phyloP scores from a whole-genome alignment of 2,888 invertebrate genomes.

The Tenthredo scrophulariae region DNA sequence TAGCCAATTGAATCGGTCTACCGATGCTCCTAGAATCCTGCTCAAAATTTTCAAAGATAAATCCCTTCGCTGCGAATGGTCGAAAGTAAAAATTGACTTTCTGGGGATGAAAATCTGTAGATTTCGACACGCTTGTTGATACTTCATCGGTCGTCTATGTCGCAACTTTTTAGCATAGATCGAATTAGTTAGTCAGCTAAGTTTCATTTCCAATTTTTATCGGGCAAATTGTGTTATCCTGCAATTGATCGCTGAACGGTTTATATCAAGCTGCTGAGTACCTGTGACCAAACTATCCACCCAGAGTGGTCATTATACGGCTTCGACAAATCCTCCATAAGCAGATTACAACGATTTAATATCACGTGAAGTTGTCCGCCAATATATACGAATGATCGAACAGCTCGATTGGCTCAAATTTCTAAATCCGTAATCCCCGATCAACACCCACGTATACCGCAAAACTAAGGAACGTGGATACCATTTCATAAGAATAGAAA shows the following conservation, averaged over 20 bases:
- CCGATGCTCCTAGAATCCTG: background rate
- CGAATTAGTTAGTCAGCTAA: too few species aligned
- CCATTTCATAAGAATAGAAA: background rate
- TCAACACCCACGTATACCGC: background rate
- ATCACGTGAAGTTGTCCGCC: background rate
- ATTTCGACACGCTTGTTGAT: too few species aligned
- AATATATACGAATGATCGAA: background rate
- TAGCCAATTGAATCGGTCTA: background rate
- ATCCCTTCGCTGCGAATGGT: background rate
- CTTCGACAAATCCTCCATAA: constrained; percentile 40
- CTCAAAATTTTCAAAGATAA: too few species aligned
- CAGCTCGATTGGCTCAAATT: background rate
- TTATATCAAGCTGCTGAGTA: background rate
- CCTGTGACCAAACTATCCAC: constrained; percentile 16
- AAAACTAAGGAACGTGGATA: background rate
- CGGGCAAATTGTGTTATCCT: background rate
- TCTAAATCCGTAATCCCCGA: constrained; percentile 30
- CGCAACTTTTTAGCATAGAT: too few species aligned
- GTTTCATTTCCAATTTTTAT: background rate
- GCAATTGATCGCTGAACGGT: background rate
- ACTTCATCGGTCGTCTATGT: too few species aligned
- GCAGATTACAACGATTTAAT: constrained; percentile 33
- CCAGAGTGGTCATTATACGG: constrained; percentile 14
- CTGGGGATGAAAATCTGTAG: too few species aligned
- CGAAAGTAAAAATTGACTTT: too few species aligned